Base-by-base conservation (phyloP, 2,888 invertebrate genomes). In the Oegoconia quadripuncta region DNA sequence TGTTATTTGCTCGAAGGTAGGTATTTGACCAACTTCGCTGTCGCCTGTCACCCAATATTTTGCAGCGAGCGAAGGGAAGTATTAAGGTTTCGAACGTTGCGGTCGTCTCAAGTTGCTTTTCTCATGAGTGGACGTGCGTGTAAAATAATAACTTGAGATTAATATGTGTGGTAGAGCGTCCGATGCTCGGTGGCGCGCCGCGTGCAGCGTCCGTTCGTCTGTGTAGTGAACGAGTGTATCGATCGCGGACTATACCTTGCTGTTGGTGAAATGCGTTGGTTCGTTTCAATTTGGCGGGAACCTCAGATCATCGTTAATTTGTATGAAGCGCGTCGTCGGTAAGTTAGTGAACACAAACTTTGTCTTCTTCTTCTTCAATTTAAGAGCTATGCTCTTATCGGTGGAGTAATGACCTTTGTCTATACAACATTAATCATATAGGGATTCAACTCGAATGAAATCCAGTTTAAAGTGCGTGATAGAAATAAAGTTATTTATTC, bases 61-160 rank as follows among this genome's bases (percentile, higher is more conserved):
- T 79, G 78, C 77, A 83, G 69, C 76, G 81, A 83, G 69, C 76
- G 81, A 83, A 86, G 84, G 86, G 86, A 84, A 84, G 86, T 86
- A 86, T 79, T 87, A 84, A 84, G 87, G 87, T 86, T 86, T 87
- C 86, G 82, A 78, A 70, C 81, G 73, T 70, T 87, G 86, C 80
- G 87, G 87, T 87, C 86, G 83, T 84, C 81, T 87, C 87, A 74
- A 61, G 82, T 87, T 86, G 79, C 87, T 83, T 87, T 87, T 87
- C 87, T 86, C 87, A 86, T 86, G 87, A 84, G 83, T 86, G 84
- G 81, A 84, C 81, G 77, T 80, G 79, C 77, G 74, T 82, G 84
- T 83, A 83, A 83, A 84, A 74, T 86, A 81, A 87, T 86, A 86
- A 86, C 81, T 82, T 79, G 80, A 78, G 78, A 86, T 73, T 80